Evolutionary conservation across 1,140 invertebrate species (phyloP).

Genomic region (Ceratitis capitata): DNA sequence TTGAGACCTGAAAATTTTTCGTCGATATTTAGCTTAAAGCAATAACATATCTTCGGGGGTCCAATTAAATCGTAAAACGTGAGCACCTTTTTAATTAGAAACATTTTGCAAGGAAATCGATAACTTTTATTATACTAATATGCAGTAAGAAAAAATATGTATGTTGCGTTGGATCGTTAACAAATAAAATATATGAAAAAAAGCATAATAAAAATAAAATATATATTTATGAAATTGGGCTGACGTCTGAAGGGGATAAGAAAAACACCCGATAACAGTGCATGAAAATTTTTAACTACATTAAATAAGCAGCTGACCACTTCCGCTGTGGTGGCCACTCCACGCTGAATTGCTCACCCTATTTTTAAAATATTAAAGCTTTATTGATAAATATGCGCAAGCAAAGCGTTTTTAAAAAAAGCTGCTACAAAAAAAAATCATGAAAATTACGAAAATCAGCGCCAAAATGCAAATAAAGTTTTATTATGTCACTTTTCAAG

Average conservation of each 20-base stretch:
- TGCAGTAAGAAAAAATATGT: not conserved
- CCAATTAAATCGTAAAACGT: slow-evolving; percentile 28
- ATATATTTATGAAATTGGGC: no score
- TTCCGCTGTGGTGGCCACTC: not conserved
- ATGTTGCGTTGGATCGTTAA: not conserved
- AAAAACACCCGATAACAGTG: not conserved
- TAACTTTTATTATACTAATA: not conserved
- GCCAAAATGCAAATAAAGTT: slow-evolving; percentile 19
- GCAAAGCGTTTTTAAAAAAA: not conserved
- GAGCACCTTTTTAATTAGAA: slow-evolving; percentile 31
- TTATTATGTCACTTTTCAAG: slow-evolving; percentile 7
- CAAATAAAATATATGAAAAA: not conserved
- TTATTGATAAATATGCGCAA: slow-evolving; percentile 17
- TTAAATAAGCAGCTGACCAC: slow-evolving; percentile 30
- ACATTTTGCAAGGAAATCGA: slow-evolving; percentile 21
- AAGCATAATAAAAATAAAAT: not conserved
- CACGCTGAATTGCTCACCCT: not conserved
- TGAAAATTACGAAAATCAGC: slow-evolving; percentile 18
- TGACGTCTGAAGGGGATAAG: no score
- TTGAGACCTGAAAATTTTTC: no score
- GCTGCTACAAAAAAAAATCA: not conserved
- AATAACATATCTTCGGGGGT: not conserved
- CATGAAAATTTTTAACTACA: not conserved
- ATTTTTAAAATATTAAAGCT: not conserved
- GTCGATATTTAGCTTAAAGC: not conserved